These are phyloP conservation scores for Eupithecia inturbata DNA, from an alignment of 2,888 invertebrate species.

Conservation along the genomic window DNA sequence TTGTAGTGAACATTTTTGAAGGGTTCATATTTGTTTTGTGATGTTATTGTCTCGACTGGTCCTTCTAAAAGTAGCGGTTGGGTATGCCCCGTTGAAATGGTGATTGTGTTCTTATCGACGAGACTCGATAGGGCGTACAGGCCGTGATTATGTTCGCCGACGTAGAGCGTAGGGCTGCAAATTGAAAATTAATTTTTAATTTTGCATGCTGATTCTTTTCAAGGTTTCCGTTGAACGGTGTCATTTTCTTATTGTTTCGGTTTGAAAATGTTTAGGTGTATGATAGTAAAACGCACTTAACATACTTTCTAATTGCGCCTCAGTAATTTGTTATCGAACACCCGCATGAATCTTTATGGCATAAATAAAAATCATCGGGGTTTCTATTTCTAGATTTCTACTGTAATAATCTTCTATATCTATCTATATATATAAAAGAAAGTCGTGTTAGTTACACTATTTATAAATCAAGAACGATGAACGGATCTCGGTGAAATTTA, in stretches of 20 bases:
- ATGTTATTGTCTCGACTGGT: conserved; percentile 72
- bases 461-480: too few relatives aligned
- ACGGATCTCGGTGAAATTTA: too few relatives aligned
- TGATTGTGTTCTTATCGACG: conserved; percentile 95
- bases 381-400: neutral
- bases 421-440: too few relatives aligned
- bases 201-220: neutral
- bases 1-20: conserved; percentile 79
- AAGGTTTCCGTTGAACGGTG: neutral
- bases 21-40: conserved; percentile 73
- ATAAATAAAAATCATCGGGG: neutral
- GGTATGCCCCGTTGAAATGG: conserved; percentile 89
- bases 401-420: too few relatives aligned
- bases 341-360: neutral
- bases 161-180: conserved; percentile 94
- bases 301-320: conserved; percentile 5
- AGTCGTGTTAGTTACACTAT: too few relatives aligned
- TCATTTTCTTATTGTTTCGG: neutral
- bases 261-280: neutral
- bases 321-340: neutral
- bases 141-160: conserved; percentile 93
- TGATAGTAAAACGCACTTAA: neutral
- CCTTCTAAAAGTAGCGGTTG: conserved; percentile 90
- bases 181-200: conserved; percentile 10
- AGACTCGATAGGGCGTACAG: conserved; percentile 96